Evolutionary conservation across 2,888 invertebrate genomes (phyloP).

Genomic region (Cryptocephalus primarius): DNA sequence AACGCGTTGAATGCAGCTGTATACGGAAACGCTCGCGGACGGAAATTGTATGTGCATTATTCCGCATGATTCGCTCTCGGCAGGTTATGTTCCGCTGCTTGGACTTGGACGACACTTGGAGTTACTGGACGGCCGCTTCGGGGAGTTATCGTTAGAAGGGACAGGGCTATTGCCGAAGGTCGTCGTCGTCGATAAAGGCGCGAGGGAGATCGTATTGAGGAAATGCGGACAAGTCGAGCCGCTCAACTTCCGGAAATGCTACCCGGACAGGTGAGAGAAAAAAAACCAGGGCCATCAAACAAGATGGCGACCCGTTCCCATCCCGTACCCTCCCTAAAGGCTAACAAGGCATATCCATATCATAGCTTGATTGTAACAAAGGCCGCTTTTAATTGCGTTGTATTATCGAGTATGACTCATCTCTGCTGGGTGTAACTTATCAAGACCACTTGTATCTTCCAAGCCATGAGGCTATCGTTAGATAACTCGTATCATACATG

Average conservation of each 20-base stretch:
- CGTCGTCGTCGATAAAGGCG: conserved; percentile 8
- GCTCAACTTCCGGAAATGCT: conserved; percentile 53
- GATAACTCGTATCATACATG: too few relatives aligned
- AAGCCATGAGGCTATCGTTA: too few relatives aligned
- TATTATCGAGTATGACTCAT: too few relatives aligned
- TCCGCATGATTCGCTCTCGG: conserved; percentile 20
- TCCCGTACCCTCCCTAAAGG: neutral
- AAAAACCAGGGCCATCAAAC: neutral
- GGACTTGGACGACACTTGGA: conserved; percentile 12
- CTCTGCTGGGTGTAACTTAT: too few relatives aligned
- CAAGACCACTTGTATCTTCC: too few relatives aligned
- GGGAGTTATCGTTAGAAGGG: conserved; percentile 17
- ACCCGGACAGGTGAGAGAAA: conserved; percentile 48
- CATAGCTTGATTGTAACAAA: neutral
- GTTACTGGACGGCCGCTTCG: conserved; percentile 19
- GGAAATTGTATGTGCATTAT: conserved; percentile 23
- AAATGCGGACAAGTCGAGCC: conserved; percentile 56
- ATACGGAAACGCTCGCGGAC: conserved; percentile 12
- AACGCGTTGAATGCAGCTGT: conserved; percentile 19
- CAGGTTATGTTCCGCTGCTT: conserved; percentile 25
- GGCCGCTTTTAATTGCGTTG: neutral
- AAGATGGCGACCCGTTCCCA: neutral
- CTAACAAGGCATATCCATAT: neutral
- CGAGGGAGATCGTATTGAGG: conserved; percentile 44
- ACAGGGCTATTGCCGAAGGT: conserved; percentile 2